Conservation (phyloP, 2,888 invertebrate genomes). For the Diplazon laetatorius region DNA sequence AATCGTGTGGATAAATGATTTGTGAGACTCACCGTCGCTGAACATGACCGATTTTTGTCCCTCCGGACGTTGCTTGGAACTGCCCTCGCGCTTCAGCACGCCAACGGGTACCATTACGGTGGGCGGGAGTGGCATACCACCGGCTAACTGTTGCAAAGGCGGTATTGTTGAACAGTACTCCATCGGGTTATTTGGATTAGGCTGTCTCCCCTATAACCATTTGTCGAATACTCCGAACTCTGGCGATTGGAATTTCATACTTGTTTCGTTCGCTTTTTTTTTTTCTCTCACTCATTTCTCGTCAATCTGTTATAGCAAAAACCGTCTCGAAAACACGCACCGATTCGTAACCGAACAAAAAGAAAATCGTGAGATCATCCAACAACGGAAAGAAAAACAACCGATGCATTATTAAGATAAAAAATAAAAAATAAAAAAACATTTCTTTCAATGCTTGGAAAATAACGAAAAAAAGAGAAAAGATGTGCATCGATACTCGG, state of each 20-base stretch:
- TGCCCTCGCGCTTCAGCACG: conserved; percentile 89
- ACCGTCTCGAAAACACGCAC: conserved; percentile 38
- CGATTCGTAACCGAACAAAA: conserved; percentile 24
- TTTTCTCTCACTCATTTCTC: conserved; percentile 18
- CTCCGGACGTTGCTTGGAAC: conserved; percentile 81
- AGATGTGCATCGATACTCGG: conserved; percentile 8
- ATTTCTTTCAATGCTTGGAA: too few relatives aligned
- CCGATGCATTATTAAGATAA: too few relatives aligned
- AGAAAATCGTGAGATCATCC: not conserved
- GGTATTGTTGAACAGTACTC: conserved; percentile 94
- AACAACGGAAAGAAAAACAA: too few relatives aligned
- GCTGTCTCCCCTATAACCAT: conserved; percentile 84
- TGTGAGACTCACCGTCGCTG: conserved; percentile 87
- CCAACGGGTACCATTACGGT: conserved; percentile 94
- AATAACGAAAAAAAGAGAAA: not conserved
- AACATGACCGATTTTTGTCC: conserved; percentile 91
- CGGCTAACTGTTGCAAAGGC: conserved; percentile 89
- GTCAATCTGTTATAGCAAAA: conserved; percentile 26
- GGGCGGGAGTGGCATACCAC: conserved; percentile 84
- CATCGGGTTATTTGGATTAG: conserved; percentile 93
- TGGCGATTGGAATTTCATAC: conserved; percentile 64
- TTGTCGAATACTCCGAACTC: conserved; percentile 82
- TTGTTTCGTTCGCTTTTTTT: too few relatives aligned
- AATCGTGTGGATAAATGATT: not conserved
- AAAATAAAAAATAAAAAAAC: too few relatives aligned